These are phyloP conservation scores for Meloidogyne exigua DNA, from an alignment of 1,140 invertebrate species.

Conservation along the genomic window DNA sequence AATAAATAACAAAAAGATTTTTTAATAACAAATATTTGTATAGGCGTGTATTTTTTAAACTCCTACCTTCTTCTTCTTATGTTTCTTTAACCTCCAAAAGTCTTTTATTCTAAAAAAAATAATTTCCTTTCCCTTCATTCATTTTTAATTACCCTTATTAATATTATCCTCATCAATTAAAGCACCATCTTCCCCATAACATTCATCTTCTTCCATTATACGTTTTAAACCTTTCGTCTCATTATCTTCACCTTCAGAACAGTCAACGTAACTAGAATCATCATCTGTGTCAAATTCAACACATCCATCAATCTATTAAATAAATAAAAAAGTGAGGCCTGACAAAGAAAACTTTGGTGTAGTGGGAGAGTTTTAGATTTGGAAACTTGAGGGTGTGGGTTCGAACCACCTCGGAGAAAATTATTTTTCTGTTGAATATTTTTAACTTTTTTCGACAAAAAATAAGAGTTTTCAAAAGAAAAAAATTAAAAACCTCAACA, in stretches of 20 bases:
- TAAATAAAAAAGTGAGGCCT: not conserved
- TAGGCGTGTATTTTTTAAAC: no score
- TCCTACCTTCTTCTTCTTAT: not conserved
- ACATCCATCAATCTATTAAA: constrained; percentile 17
- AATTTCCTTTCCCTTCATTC: not conserved
- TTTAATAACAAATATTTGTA: no score
- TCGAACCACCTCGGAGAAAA: no score
- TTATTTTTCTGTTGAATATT: not conserved
- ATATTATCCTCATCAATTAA: constrained; percentile 5
- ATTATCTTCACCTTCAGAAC: constrained; percentile 5
- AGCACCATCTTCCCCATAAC: constrained; percentile 20
- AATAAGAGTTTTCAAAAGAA: no score
- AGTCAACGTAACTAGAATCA: constrained; percentile 18
- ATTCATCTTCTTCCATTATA: constrained; percentile 21
- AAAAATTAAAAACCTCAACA: not conserved
- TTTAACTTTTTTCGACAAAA: not conserved
- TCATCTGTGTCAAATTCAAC: constrained; percentile 19
- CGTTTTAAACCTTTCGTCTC: constrained; percentile 8
- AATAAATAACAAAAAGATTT: no score
- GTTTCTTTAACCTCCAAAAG: no score
- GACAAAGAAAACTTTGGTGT: not conserved
- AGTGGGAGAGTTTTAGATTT: not conserved
- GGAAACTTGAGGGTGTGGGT: not conserved
- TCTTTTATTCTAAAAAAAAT: no score
- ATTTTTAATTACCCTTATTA: not conserved